A percentile compares a stretch with the other conserved stretches of the same genome.
phyloP scores from a whole-genome alignment of 2,797 vertebrate species.

The Iguana delicatissima region DNA sequence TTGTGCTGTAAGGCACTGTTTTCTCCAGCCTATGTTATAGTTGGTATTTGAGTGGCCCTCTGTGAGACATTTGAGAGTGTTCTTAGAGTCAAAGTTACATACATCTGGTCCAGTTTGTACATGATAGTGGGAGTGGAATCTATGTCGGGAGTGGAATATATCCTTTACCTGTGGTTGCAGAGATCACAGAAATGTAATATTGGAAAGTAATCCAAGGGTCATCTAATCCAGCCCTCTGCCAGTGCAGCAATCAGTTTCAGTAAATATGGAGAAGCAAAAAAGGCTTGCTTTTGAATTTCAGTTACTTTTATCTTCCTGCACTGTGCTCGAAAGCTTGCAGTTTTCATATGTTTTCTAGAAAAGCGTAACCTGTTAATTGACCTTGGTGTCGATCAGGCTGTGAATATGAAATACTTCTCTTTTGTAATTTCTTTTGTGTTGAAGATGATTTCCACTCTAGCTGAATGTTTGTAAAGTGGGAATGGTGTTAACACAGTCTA shows the following conservation, averaged over 20 bases:
- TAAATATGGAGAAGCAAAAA: background rate
- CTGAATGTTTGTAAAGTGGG: background rate
- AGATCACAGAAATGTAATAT: too few relatives aligned
- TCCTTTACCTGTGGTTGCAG: background rate
- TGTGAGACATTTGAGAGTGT: background rate
- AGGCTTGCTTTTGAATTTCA: background rate
- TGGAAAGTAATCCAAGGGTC: too few relatives aligned
- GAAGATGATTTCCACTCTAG: conserved; percentile 35
- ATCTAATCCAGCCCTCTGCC: too few relatives aligned
- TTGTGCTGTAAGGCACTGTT: too few relatives aligned
- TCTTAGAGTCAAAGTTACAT: background rate
- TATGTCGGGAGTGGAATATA: background rate
- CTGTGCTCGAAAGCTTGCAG: background rate
- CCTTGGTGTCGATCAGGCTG: background rate
- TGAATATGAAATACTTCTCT: conserved; percentile 14
- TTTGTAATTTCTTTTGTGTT: background rate
- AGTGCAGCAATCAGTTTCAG: background rate
- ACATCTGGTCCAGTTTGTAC: too few relatives aligned
- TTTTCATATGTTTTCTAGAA: background rate
- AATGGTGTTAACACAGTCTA: conserved; percentile 35
- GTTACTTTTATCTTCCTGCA: background rate
- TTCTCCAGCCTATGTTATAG: background rate
- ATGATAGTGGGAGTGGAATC: background rate
- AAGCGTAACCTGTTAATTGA: background rate
- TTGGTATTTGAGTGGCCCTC: background rate